A percentile compares a stretch with the other conserved stretches of the same genome.
These are phyloP conservation scores for Coptodon rendalli DNA, from an alignment of 2,113 vertebrate species.

Conservation along the genomic window DNA sequence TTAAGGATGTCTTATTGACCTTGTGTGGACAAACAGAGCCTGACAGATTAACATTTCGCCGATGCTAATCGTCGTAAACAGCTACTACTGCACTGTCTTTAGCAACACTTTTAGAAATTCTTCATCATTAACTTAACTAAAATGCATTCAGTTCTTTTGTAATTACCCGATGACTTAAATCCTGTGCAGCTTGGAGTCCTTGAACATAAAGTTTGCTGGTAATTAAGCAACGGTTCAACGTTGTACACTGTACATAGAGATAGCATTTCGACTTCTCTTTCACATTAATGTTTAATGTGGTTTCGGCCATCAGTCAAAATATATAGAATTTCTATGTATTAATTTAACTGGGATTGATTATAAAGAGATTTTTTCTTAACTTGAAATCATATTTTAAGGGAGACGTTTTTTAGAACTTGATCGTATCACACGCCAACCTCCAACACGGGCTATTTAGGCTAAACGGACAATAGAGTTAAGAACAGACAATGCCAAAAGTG, in stretches of 20 bases:
- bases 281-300: background rate
- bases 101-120: background rate
- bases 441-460: background rate
- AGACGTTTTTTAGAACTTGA: background rate
- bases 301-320: background rate
- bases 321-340: background rate
- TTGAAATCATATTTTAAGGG: background rate
- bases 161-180: background rate
- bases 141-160: background rate
- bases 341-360: background rate
- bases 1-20: slow-evolving; percentile 7
- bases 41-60: slow-evolving; percentile 16
- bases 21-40: slow-evolving; percentile 15
- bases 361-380: background rate
- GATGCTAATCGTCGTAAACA: slow-evolving; percentile 11
- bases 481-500: background rate
- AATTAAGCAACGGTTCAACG: background rate
- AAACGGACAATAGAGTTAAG: background rate
- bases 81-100: background rate
- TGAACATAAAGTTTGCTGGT: background rate
- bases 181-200: background rate
- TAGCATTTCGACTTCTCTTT: background rate
- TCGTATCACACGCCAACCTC: background rate
- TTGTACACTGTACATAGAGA: background rate
- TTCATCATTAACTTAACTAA: background rate